Conservation (phyloP, 2,113 vertebrate species). For the Xiphophorus couchianus region DNA sequence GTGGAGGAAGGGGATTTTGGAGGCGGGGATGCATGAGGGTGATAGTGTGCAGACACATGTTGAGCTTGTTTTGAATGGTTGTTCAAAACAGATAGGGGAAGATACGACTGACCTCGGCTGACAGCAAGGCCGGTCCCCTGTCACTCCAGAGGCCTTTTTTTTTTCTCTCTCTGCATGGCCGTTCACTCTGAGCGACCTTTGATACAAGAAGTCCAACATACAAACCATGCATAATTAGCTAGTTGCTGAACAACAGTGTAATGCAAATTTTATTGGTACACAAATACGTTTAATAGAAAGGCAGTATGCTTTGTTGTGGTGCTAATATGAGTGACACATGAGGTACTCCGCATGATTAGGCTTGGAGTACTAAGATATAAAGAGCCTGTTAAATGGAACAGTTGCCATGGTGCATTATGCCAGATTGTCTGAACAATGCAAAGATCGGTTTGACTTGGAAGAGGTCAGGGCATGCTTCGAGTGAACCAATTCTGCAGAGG, state of each 20-base stretch:
- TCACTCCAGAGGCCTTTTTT: slow-evolving; percentile 55
- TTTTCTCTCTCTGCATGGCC: slow-evolving; percentile 53
- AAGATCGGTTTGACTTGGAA: slow-evolving; percentile 62
- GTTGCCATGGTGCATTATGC: slow-evolving; percentile 34
- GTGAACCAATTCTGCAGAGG: slow-evolving; percentile 40
- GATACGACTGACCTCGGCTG: slow-evolving; percentile 60
- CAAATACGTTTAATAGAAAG: slow-evolving; percentile 17
- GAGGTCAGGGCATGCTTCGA: slow-evolving; percentile 60
- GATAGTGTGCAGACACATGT: slow-evolving; percentile 53
- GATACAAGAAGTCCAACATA: slow-evolving; percentile 59
- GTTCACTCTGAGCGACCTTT: slow-evolving; percentile 37
- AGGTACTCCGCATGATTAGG: slow-evolving; percentile 36
- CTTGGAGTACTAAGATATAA: slow-evolving; percentile 27
- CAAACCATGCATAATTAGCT: slow-evolving; percentile 26
- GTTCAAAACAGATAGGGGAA: slow-evolving; percentile 34
- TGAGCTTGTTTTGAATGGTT: slow-evolving; percentile 54
- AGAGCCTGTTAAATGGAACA: slow-evolving; percentile 27
- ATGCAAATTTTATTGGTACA: not conserved
- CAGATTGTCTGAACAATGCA: slow-evolving; percentile 38
- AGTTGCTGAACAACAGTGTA: slow-evolving; percentile 15
- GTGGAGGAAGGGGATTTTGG: slow-evolving; percentile 3
- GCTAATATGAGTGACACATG: slow-evolving; percentile 31
- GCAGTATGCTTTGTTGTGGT: slow-evolving; percentile 1
- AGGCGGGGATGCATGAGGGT: not conserved
- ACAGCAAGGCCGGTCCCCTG: slow-evolving; percentile 58